Evolutionary conservation across 2,888 invertebrate genomes (phyloP).

Genomic region (Microplitis manilae): DNA sequence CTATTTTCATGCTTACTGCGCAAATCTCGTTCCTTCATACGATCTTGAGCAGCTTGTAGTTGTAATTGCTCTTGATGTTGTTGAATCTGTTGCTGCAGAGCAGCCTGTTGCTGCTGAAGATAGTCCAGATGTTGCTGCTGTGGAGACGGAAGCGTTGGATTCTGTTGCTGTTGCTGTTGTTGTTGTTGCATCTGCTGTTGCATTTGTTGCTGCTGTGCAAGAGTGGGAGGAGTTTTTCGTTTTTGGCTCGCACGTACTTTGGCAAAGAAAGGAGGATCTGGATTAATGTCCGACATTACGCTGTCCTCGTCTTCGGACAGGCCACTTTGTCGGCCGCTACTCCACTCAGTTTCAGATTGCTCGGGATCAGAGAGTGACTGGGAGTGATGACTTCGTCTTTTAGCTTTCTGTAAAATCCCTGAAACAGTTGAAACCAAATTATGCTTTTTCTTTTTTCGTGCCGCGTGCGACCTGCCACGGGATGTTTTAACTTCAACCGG

Average conservation of each 20-base stretch:
- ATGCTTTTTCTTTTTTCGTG: constrained; percentile 83
- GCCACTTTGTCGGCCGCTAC: constrained; percentile 81
- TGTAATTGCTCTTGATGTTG: constrained; percentile 64
- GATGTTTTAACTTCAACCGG: constrained; percentile 53
- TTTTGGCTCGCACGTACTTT: constrained; percentile 75
- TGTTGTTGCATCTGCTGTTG: constrained; percentile 34
- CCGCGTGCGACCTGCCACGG: constrained; percentile 57
- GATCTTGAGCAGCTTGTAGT: constrained; percentile 65
- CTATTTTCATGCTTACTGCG: constrained; percentile 74
- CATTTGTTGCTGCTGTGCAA: constrained; percentile 50
- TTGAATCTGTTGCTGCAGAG: constrained; percentile 64
- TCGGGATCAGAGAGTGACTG: constrained; percentile 85
- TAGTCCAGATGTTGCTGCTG: constrained; percentile 72
- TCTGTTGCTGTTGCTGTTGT: constrained; percentile 47
- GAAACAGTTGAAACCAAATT: constrained; percentile 88
- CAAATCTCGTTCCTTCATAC: constrained; percentile 59
- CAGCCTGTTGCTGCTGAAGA: constrained; percentile 66
- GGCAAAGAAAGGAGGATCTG: constrained; percentile 77
- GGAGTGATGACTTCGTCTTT: constrained; percentile 76
- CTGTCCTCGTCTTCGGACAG: constrained; percentile 80
- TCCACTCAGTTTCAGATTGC: constrained; percentile 83
- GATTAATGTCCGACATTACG: constrained; percentile 80
- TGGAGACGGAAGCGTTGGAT: constrained; percentile 50
- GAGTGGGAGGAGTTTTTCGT: constrained; percentile 56
- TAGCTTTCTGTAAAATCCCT: constrained; percentile 88